Evolutionary conservation across 2,113 vertebrate species (phyloP), one percentile per base, ranked within the genome.

Genomic region (Ceratotherium simum): DNA sequence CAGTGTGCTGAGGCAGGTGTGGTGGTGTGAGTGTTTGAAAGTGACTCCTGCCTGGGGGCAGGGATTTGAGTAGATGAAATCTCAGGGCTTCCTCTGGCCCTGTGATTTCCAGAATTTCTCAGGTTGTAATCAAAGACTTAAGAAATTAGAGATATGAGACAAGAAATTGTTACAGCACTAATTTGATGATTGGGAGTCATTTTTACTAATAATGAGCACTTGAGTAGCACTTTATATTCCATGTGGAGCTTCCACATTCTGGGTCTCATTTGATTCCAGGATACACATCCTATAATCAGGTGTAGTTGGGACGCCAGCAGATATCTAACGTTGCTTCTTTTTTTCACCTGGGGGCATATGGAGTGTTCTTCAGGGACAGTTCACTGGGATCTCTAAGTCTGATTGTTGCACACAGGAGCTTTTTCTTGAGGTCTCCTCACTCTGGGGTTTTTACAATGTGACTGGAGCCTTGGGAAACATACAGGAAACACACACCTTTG

Each of bases 61-160:
- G 39, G 31, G 48, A 86, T 81, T 56, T 76, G 54, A 82, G 31
- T 85, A 75, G 81, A 64, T 69, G 65, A 82, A 89, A 88, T 96
- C n/a, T 58, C 36, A 17, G 23, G 29, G 39, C 6, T 51, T 95
- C 48, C 79, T 62, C 18, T 62, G 65, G 54, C 29, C 33, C 27
- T 80, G 6, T 65, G 31, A 78, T 58, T 92, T 94, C n/a, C 36
- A 91, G 23, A 81, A 86, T 51, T 82, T 93, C 72, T 92, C 42
- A 36, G n/a, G 18, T 89, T 91, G 1, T n/a, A 21, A 60, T 78
- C 17, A 84, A 79, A 92, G 69, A 56, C 8, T 42, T 60, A 65
- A 46, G 33, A 69, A 78, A 46, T 88, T 56, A 89, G 31, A 87
- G 33, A 64, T 39, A 39, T 2, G 27, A 94, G 33, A 75, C 33